These are phyloP conservation scores for Austrolebias charrua DNA, from an alignment of 2,797 vertebrate species.

Conservation along the genomic window DNA sequence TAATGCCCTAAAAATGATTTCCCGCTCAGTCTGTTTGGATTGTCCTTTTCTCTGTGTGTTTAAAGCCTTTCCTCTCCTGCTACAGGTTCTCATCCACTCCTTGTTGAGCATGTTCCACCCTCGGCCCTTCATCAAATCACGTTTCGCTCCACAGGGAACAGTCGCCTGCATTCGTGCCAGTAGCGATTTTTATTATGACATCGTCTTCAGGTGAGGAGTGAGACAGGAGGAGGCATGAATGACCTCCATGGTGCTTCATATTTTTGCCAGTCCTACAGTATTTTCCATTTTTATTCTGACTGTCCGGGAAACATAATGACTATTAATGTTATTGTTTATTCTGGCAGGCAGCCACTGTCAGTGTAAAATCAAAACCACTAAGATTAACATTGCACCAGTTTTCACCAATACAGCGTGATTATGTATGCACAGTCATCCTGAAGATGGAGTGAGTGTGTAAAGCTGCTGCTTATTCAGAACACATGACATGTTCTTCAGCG, in stretches of 20 bases:
- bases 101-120: constrained; percentile 96
- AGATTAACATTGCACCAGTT: too few species aligned
- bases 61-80: constrained; percentile 4
- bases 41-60: background rate
- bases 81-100: constrained; percentile 88
- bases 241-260: background rate
- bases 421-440: too few species aligned
- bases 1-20: constrained; percentile 41
- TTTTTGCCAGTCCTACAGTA: background rate
- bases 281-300: constrained; percentile 9
- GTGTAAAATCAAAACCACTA: constrained; percentile 8
- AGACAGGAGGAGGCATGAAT: background rate
- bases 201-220: constrained; percentile 87
- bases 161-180: constrained; percentile 90
- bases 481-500: too few species aligned
- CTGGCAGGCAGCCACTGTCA: constrained; percentile 22
- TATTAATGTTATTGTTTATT: constrained; percentile 2
- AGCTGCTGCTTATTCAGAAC: too few species aligned
- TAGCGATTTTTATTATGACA: constrained; percentile 90
- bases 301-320: constrained; percentile 2
- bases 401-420: too few species aligned
- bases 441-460: too few species aligned
- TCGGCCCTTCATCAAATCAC: constrained; percentile 90
- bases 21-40: background rate
- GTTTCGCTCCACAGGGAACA: constrained; percentile 93